Conservation (phyloP, 2,797 vertebrate genomes). For the Schizopygopsis pylzovi region DNA sequence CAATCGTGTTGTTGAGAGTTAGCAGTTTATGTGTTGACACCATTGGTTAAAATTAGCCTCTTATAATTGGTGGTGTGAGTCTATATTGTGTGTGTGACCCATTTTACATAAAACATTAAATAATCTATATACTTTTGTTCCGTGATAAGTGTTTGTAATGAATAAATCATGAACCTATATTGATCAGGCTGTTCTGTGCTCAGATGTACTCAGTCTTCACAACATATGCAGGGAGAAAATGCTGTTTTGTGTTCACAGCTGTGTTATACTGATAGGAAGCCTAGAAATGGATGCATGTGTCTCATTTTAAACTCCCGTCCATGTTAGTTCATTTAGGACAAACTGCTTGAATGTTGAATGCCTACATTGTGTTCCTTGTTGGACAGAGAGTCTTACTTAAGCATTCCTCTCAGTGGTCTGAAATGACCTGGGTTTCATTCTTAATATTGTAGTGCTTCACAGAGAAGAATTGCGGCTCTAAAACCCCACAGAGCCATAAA, state of each 20-base stretch:
- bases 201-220: conserved; percentile 42
- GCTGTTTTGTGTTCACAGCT: not conserved
- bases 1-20: not conserved
- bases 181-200: conserved; percentile 66
- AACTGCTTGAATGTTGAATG: not conserved
- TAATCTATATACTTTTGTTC: conserved; percentile 70
- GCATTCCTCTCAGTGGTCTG: conserved; percentile 25
- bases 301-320: not conserved
- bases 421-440: conserved; percentile 46
- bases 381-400: not conserved
- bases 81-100: not conserved
- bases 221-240: not conserved
- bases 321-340: not conserved
- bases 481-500: conserved; percentile 41
- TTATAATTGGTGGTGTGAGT: not conserved
- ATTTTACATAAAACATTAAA: conserved; percentile 57
- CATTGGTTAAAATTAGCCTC: not conserved
- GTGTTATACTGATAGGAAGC: conserved; percentile 9
- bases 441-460: conserved; percentile 42
- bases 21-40: not conserved
- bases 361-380: not conserved
- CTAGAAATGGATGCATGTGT: not conserved
- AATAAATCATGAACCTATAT: conserved; percentile 68
- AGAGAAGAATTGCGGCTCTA: conserved; percentile 2
- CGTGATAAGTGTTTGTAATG: conserved; percentile 64